phyloP scores from a whole-genome alignment of 2,888 invertebrate species.

The Tortricodes alternella region DNA sequence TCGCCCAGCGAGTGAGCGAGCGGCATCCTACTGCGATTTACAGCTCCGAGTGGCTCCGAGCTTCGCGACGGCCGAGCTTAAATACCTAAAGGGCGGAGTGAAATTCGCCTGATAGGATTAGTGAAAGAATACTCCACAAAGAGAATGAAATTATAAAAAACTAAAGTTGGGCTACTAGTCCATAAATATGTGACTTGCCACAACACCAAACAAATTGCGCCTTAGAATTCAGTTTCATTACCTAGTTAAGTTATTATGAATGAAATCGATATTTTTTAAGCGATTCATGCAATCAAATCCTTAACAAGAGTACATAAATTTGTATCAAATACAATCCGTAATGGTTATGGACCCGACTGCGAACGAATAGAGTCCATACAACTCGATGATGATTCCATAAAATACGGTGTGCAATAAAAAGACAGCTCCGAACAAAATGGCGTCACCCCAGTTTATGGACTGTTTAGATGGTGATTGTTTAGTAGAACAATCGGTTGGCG shows the following conservation, averaged over 20 bases:
- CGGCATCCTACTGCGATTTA: too few species aligned
- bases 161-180: too few species aligned
- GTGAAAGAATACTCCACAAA: too few species aligned
- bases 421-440: constrained; percentile 71
- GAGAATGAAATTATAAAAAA: too few species aligned
- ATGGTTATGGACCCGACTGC: constrained; percentile 74
- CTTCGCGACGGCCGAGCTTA: too few species aligned
- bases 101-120: too few species aligned
- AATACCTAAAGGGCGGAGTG: too few species aligned
- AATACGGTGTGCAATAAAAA: constrained; percentile 81
- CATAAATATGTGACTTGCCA: too few species aligned
- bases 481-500: constrained; percentile 48
- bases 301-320: constrained; percentile 70
- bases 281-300: constrained; percentile 40
- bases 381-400: constrained; percentile 81
- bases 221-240: too few species aligned
- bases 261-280: not conserved
- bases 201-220: too few species aligned
- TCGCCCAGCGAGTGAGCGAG: too few species aligned
- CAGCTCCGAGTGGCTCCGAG: too few species aligned
- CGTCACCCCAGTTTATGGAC: constrained; percentile 75
- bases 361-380: constrained; percentile 77
- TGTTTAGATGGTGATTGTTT: constrained; percentile 64
- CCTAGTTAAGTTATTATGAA: not conserved
- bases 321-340: constrained; percentile 75